Conservation (phyloP, 2,113 vertebrate genomes). For the Struthidea cinerea region DNA sequence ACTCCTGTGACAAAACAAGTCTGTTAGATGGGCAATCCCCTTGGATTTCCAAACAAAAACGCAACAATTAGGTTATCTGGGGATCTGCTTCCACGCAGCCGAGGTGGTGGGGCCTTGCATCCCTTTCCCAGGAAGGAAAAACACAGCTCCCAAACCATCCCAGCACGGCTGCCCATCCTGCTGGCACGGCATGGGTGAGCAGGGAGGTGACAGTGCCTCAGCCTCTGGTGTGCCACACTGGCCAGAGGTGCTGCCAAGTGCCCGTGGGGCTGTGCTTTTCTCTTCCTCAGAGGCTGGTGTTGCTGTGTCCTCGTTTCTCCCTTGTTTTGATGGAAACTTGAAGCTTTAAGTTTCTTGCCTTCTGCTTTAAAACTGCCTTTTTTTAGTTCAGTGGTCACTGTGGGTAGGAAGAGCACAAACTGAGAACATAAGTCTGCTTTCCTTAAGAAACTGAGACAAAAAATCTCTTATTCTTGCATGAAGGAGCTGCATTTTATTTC, state of each 20-base stretch:
- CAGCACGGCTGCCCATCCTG: background rate
- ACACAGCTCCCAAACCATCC: background rate
- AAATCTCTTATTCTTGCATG: background rate
- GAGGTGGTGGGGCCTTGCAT: background rate
- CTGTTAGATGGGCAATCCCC: background rate
- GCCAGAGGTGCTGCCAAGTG: background rate
- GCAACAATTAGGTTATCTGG: background rate
- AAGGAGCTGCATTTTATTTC: background rate
- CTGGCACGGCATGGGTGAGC: background rate
- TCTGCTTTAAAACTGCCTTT: background rate
- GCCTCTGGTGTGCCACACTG: background rate
- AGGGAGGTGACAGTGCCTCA: too few relatives aligned
- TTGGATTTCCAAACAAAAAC: background rate
- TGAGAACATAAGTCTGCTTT: background rate
- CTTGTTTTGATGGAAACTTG: background rate
- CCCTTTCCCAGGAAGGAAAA: background rate
- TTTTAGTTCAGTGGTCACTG: background rate
- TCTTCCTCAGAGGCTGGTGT: background rate
- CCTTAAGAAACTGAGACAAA: background rate
- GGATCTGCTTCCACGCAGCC: fast-evolving
- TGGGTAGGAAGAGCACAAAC: background rate
- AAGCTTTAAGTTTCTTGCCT: background rate
- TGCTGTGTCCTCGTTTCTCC: background rate
- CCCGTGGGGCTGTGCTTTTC: background rate
- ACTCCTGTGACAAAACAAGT: background rate